Evolutionary conservation across 2,797 vertebrate species (phyloP).

Genomic region (Xenopus petersii): DNA sequence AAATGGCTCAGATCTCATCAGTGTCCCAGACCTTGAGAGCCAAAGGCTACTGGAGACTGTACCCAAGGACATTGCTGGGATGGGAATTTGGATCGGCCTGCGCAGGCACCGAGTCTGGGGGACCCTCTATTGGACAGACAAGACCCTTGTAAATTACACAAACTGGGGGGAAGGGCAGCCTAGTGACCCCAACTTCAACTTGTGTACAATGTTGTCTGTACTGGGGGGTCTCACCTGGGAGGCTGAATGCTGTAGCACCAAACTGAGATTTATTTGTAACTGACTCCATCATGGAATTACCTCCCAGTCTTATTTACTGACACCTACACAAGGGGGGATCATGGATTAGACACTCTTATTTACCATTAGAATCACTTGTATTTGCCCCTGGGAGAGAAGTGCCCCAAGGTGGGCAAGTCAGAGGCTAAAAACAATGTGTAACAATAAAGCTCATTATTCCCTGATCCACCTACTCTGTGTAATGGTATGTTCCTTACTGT

Average conservation of each 20-base stretch:
- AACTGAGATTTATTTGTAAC: neutral
- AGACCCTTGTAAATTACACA: neutral
- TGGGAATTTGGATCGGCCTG: slow-evolving; percentile 9
- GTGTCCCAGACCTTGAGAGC: no score
- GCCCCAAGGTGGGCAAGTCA: no score
- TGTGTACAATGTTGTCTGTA: neutral
- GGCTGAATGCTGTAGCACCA: neutral
- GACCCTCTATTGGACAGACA: slow-evolving; percentile 14
- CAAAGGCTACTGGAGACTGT: no score
- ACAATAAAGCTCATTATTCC: no score
- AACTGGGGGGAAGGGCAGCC: slow-evolving; percentile 6
- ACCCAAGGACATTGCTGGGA: no score
- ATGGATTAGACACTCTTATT: no score
- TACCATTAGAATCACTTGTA: no score
- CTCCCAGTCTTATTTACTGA: neutral
- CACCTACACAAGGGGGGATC: no score
- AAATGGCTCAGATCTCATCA: neutral
- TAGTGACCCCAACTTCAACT: neutral
- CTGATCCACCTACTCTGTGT: no score
- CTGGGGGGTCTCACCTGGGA: neutral
- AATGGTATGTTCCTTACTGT: no score
- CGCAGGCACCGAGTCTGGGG: slow-evolving; percentile 5
- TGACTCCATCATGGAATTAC: neutral
- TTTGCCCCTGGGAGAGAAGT: no score
- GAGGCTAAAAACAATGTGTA: no score